A percentile compares a stretch with the other conserved stretches of the same genome.
These are phyloP conservation scores for Cephus cinctus DNA, from an alignment of 1,140 invertebrate genomes.

Conservation along the genomic window DNA sequence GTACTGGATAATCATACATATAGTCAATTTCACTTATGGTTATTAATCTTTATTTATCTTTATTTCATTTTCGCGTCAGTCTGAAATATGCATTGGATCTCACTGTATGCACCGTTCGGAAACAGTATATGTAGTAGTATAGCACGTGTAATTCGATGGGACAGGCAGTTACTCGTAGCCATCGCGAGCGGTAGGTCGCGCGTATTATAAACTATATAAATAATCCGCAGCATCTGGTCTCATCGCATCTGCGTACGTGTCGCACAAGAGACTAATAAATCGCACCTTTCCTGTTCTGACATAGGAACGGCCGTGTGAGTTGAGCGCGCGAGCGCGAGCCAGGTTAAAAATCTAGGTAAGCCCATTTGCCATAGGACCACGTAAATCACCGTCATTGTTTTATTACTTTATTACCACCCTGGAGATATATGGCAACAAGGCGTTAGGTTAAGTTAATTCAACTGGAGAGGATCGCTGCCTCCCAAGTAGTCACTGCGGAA, in stretches of 20 bases:
- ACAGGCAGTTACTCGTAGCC: too few relatives aligned
- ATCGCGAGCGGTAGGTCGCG: slow-evolving; percentile 8
- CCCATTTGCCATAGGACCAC: slow-evolving; percentile 37
- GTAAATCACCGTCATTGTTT: slow-evolving; percentile 40
- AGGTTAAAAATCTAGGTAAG: slow-evolving; percentile 31
- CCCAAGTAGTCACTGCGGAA: slow-evolving; percentile 10
- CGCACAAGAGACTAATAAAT: slow-evolving; percentile 36
- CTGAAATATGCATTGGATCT: neutral
- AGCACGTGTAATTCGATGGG: too few relatives aligned
- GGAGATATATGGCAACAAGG: slow-evolving; percentile 10
- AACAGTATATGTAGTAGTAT: neutral
- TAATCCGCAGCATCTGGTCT: slow-evolving; percentile 33
- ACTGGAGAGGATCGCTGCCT: neutral
- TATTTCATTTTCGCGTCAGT: neutral
- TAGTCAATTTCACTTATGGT: too few relatives aligned
- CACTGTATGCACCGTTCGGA: neutral
- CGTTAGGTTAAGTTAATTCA: too few relatives aligned
- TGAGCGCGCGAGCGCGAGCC: slow-evolving; percentile 20
- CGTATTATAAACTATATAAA: slow-evolving; percentile 31
- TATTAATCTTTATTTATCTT: neutral
- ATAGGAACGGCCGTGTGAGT: neutral
- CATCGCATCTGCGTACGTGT: slow-evolving; percentile 28
- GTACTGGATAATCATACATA: too few relatives aligned
- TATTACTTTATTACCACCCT: slow-evolving; percentile 35
- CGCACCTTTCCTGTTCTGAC: slow-evolving; percentile 4